Base-by-base conservation (phyloP, 2,797 vertebrate species). In the Heliangelus exortis region DNA sequence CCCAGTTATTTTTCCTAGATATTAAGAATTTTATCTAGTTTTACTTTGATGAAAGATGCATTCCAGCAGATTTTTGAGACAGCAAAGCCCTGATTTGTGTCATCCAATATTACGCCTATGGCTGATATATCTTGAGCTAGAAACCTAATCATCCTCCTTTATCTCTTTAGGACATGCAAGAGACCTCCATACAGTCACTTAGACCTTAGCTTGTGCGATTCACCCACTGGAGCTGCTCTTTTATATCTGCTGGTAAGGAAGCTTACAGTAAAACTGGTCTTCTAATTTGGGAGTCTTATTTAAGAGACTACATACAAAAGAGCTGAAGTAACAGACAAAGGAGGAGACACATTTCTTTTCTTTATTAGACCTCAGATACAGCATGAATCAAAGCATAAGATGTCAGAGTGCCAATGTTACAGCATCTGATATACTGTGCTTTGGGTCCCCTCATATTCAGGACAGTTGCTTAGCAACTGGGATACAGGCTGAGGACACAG, bases 391-490 rank as follows among this genome's bases (percentile, higher is more conserved):
- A 92, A 95, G 74, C 73, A 89, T 14, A 55, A 89, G 50, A 69
- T 96, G 85, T 80, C 92, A 89, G 79, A 86, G 47, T 4, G 9
- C 58, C 79, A 88, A 6, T 62, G 80, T 75, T 92, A 81, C 41
- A 94, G 36, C 86, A 88, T 92, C 71, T 93, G 76, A 91, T 94
- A 75, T 43, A 81, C 79, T 86, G 68, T 81, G 85, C 80, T 93
- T 94, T 96, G 89, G 89, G 58, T 55, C 92, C 71, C 77, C 85
- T 92, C 67, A 78, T 68, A 81, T 82, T 95, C 77, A 94, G 80
- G 90, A 73, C 59, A 92, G 95, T 96, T 95, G 92, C 91, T 93
- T 93, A 95, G 91, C 94, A 95, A 96, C 90, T 71, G 54, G 48
- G 84, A 95, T 91, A 84, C 69, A 63, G 94, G 57, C 85, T 95